A percentile compares a stretch with the other conserved stretches of the same genome.
Evolutionary conservation across 2,797 vertebrate species (phyloP).

Genomic region (Varecia variegata): DNA sequence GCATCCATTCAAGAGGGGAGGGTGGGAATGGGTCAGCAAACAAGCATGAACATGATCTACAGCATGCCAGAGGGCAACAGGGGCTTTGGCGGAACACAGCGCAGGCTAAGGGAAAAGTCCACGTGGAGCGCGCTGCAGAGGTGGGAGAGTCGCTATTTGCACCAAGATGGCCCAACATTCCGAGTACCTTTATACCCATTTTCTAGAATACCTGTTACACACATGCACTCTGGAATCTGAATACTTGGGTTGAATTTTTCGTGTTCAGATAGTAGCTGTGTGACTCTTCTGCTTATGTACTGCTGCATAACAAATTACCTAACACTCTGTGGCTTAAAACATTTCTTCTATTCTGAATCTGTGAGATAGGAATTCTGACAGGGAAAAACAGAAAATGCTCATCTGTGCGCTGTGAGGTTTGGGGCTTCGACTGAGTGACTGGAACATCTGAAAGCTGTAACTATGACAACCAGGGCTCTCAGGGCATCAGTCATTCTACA

Average conservation of each 20-base stretch:
- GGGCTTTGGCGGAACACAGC: not conserved
- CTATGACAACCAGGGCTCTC: not conserved
- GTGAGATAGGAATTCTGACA: not conserved
- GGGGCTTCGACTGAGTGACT: not conserved
- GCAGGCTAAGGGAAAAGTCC: not conserved
- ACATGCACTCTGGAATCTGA: not conserved
- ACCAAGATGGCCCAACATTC: not conserved
- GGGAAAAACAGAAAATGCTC: not conserved
- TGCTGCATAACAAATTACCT: not conserved
- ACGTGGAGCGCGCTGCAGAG: no score
- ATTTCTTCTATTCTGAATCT: not conserved
- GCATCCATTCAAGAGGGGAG: not conserved
- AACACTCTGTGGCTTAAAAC: not conserved
- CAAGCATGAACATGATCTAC: not conserved
- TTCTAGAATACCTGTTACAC: not conserved
- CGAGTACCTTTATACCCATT: not conserved
- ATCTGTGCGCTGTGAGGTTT: not conserved
- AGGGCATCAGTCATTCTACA: not conserved
- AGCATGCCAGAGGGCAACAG: not conserved
- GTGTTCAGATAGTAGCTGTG: not conserved
- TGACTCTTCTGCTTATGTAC: not conserved
- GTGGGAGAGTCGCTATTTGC: not conserved
- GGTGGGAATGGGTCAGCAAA: not conserved
- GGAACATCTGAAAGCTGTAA: not conserved
- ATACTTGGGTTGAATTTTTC: not conserved